Conservation (phyloP, 2,888 invertebrate species). For the Mycogona germanica region DNA sequence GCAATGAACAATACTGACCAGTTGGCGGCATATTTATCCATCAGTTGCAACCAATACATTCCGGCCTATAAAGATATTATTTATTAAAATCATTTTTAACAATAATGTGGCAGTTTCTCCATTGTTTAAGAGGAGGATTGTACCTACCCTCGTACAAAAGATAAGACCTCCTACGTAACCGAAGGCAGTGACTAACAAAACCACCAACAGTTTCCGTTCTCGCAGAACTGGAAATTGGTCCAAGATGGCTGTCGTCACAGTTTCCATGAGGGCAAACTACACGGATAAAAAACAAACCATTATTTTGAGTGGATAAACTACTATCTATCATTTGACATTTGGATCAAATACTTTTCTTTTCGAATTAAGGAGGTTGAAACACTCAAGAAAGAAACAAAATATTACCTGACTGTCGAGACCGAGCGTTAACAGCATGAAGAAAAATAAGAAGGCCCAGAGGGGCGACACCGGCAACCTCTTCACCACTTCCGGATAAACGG, state of each 20-base stretch:
- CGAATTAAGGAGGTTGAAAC: background rate
- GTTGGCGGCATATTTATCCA: slow-evolving; percentile 41
- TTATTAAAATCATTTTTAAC: background rate
- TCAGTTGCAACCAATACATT: slow-evolving; percentile 39
- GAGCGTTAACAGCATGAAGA: slow-evolving; percentile 60
- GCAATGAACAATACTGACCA: slow-evolving; percentile 41
- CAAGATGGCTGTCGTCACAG: slow-evolving; percentile 42
- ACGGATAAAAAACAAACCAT: background rate
- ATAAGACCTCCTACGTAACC: slow-evolving; percentile 35
- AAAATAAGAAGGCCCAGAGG: slow-evolving; percentile 68
- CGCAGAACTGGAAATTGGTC: slow-evolving; percentile 39
- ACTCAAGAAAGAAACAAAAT: background rate
- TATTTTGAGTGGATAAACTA: background rate
- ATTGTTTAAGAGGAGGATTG: too few relatives aligned
- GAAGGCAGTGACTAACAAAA: slow-evolving; percentile 30
- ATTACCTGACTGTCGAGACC: slow-evolving; percentile 52
- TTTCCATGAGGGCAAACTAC: slow-evolving; percentile 41
- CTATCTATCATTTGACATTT: background rate
- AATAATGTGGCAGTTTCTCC: too few relatives aligned
- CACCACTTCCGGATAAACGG: slow-evolving; percentile 72
- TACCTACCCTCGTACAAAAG: slow-evolving; percentile 26
- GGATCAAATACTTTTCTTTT: too few relatives aligned
- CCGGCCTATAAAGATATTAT: slow-evolving; percentile 29
- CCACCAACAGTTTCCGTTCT: slow-evolving; percentile 31
- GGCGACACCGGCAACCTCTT: slow-evolving; percentile 64